phyloP scores from a whole-genome alignment of 1,140 invertebrate species.

The Lepidurus arcticus region DNA sequence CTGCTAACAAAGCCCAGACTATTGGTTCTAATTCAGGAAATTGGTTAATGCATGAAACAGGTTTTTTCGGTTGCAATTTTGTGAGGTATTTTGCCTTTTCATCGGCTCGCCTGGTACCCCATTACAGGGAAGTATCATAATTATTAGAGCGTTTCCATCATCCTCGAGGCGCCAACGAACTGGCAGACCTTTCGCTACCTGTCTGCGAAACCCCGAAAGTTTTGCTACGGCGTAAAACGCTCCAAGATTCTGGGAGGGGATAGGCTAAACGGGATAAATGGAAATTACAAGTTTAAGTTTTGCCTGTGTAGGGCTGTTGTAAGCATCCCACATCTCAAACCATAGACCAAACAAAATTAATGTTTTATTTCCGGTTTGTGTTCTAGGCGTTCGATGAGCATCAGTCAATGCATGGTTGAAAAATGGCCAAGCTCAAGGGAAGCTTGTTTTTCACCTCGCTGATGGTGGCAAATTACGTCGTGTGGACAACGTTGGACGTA shows the following conservation, averaged over 20 bases:
- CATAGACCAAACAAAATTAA: too few species aligned
- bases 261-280: too few species aligned
- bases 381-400: neutral
- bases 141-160: constrained; percentile 3
- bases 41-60: neutral
- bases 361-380: neutral
- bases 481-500: constrained; percentile 17
- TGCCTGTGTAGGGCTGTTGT: too few species aligned
- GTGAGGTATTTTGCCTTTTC: neutral
- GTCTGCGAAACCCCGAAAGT: neutral
- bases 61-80: neutral
- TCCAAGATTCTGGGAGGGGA: too few species aligned
- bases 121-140: neutral
- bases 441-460: constrained; percentile 3
- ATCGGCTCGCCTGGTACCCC: neutral
- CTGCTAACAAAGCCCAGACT: neutral
- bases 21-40: neutral
- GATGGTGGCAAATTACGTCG: neutral
- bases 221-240: too few species aligned
- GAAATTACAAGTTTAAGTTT: too few species aligned
- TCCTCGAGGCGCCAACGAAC: constrained; percentile 1
- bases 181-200: neutral
- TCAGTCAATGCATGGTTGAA: neutral
- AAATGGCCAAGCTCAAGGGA: neutral
- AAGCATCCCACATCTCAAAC: too few species aligned